Percentiles rank a stretch among this genome's conserved stretches.
Evolutionary conservation across 2,113 vertebrate genomes (phyloP).

Genomic region (Amazona vittata): DNA sequence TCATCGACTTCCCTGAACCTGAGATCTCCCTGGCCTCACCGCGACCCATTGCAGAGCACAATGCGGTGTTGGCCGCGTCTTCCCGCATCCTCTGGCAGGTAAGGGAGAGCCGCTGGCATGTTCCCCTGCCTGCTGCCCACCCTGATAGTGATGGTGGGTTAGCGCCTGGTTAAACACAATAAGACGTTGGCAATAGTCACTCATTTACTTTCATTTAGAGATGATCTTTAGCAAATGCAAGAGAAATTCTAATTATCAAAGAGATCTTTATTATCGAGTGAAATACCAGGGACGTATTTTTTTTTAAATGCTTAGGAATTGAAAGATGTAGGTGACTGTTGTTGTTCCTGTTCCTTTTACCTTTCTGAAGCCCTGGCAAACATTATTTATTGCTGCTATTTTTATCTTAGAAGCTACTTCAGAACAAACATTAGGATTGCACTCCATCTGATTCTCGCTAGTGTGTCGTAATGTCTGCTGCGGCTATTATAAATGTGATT

Average conservation of each 20-base stretch:
- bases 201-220: neutral
- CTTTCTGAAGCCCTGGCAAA: neutral
- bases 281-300: neutral
- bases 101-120: neutral
- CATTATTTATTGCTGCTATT: neutral
- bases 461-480: neutral
- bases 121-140: neutral
- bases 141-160: neutral
- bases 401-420: neutral
- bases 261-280: neutral
- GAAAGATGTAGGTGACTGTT: neutral
- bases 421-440: neutral
- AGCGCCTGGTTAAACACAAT: neutral
- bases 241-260: neutral
- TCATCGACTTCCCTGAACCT: slow-evolving; percentile 75
- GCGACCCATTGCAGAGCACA: slow-evolving; percentile 72
- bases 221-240: neutral
- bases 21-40: slow-evolving; percentile 73
- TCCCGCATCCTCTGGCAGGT: slow-evolving; percentile 72
- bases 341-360: neutral
- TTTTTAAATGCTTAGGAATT: neutral
- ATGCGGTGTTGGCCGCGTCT: neutral
- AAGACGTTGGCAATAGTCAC: rapidly evolving
- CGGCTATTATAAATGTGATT: neutral
- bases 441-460: neutral